Conservation (phyloP, 1,140 invertebrate species). For the Saccostrea echinata region DNA sequence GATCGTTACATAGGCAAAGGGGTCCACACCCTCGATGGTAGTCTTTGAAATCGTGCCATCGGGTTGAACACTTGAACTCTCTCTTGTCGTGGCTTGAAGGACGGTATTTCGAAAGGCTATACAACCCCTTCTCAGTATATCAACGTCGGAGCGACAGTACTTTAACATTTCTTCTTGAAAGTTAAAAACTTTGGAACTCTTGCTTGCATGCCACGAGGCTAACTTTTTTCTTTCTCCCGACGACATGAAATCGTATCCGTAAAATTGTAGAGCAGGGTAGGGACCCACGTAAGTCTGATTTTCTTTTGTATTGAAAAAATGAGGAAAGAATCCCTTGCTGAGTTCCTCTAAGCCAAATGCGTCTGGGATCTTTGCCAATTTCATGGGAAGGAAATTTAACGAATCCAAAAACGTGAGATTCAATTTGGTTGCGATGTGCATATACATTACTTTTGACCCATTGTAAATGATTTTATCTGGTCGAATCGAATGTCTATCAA, state of each 20-base stretch:
- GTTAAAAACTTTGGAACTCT: slow-evolving; percentile 45
- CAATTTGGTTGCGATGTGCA: slow-evolving; percentile 28
- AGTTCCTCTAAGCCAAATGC: slow-evolving; percentile 50
- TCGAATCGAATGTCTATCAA: slow-evolving; percentile 28
- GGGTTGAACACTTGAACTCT: background rate
- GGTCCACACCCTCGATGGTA: background rate
- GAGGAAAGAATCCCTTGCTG: slow-evolving; percentile 57
- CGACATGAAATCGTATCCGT: slow-evolving; percentile 52
- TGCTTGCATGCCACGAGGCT: slow-evolving; percentile 49
- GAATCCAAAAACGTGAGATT: slow-evolving; percentile 48
- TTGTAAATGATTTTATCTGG: slow-evolving; percentile 41
- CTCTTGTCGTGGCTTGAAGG: slow-evolving; percentile 36
- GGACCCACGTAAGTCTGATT: slow-evolving; percentile 52
- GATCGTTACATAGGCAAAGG: slow-evolving; percentile 46
- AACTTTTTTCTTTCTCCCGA: slow-evolving; percentile 41
- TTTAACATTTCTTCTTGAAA: slow-evolving; percentile 45
- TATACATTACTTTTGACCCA: slow-evolving; percentile 48
- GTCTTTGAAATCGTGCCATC: slow-evolving; percentile 18
- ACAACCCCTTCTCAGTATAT: slow-evolving; percentile 53
- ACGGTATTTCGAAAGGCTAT: slow-evolving; percentile 44
- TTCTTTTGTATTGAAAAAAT: slow-evolving; percentile 55
- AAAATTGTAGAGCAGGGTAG: slow-evolving; percentile 44
- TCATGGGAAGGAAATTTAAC: slow-evolving; percentile 55
- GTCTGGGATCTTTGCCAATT: slow-evolving; percentile 49
- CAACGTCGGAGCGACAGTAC: slow-evolving; percentile 51